These are phyloP conservation scores for Alethe diademata DNA, from an alignment of 2,113 vertebrate species.

Conservation along the genomic window DNA sequence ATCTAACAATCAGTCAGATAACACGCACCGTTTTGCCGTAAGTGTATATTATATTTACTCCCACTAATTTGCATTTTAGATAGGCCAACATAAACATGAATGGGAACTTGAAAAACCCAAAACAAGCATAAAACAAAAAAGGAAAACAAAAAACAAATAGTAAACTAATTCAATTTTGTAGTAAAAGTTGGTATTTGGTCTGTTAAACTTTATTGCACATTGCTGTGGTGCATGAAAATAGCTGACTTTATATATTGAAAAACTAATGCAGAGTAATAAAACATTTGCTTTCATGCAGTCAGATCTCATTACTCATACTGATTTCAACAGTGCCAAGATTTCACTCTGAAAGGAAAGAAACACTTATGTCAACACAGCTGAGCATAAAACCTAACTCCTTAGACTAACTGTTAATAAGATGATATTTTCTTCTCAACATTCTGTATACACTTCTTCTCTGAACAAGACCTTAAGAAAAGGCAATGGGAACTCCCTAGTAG, in stretches of 20 bases:
- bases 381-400: neutral
- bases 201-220: neutral
- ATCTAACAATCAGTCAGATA: neutral
- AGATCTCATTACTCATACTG: neutral
- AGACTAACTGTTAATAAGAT: rapidly evolving
- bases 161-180: neutral
- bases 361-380: neutral
- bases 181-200: neutral
- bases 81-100: neutral
- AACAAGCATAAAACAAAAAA: neutral
- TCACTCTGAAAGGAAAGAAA: neutral
- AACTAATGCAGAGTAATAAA: neutral
- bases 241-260: neutral
- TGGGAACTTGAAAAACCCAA: neutral
- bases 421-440: neutral
- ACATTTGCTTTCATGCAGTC: neutral
- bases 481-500: neutral
- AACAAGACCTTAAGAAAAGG: neutral
- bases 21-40: neutral
- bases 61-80: neutral
- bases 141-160: rapidly evolving
- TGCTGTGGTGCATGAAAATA: neutral
- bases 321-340: neutral
- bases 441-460: neutral
- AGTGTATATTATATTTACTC: neutral